These are phyloP conservation scores for Pogonomyrmex californicus DNA, from an alignment of 1,140 invertebrate species.

Conservation along the genomic window DNA sequence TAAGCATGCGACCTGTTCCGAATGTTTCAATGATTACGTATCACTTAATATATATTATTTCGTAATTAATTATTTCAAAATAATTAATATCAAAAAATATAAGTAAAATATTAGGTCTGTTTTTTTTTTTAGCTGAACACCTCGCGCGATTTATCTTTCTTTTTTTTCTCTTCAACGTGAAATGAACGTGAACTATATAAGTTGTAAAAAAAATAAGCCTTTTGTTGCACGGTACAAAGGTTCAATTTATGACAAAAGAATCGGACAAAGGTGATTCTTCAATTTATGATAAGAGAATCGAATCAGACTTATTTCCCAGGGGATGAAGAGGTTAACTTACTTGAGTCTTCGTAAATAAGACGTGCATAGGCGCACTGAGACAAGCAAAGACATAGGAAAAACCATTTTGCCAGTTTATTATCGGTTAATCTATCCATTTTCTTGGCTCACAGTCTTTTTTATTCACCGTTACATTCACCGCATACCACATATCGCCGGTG, in stretches of 20 bases:
- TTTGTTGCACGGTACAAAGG: background rate
- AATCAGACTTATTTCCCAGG: background rate
- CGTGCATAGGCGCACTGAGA: background rate
- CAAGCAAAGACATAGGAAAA: constrained; percentile 8
- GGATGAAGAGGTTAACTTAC: constrained; percentile 48
- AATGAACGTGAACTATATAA: too few relatives aligned
- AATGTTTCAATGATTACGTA: background rate
- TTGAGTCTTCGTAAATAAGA: constrained; percentile 30
- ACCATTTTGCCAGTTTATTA: constrained; percentile 9
- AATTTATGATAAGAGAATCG: background rate
- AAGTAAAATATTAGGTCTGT: too few relatives aligned
- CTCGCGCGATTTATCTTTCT: too few relatives aligned
- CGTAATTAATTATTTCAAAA: background rate
- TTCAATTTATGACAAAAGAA: constrained; percentile 1
- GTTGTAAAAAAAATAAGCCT: too few relatives aligned
- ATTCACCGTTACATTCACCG: background rate
- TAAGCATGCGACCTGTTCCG: background rate
- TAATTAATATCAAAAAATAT: background rate
- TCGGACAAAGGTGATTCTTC: too few relatives aligned
- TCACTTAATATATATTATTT: background rate
- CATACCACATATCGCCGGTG: background rate
- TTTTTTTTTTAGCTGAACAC: too few relatives aligned
- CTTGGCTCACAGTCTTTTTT: background rate
- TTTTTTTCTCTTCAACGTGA: too few relatives aligned
- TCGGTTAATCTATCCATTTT: background rate